Evolutionary conservation across 2,797 vertebrate species (phyloP).

Genomic region (Melanotaenia trifasciata): DNA sequence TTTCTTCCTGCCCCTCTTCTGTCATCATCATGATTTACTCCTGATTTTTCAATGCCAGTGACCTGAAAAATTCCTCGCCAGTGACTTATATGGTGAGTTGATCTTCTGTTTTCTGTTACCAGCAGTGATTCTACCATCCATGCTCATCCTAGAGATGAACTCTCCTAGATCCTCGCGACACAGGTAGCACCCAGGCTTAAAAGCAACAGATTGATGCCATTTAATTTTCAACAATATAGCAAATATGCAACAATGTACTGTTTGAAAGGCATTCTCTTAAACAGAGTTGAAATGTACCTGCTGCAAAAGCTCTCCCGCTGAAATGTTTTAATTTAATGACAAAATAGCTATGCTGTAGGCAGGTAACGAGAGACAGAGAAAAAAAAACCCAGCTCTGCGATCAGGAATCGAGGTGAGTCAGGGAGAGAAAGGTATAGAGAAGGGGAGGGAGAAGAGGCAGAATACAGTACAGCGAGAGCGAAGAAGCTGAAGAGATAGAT

Average conservation of each 20-base stretch:
- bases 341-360: conserved; percentile 52
- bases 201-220: conserved; percentile 48
- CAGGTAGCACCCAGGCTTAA: conserved; percentile 52
- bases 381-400: conserved; percentile 38
- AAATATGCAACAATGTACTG: conserved; percentile 17
- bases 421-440: conserved; percentile 56
- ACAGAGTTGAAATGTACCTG: conserved; percentile 50
- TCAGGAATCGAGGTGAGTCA: conserved; percentile 64
- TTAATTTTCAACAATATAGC: conserved; percentile 40
- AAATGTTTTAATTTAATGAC: conserved; percentile 64
- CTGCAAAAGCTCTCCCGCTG: conserved; percentile 40
- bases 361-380: conserved; percentile 20
- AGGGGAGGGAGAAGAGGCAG: conserved; percentile 27
- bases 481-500: conserved; percentile 75
- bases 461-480: conserved; percentile 55
- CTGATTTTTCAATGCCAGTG: conserved; percentile 67
- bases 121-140: conserved; percentile 27
- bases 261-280: conserved; percentile 45
- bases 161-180: conserved; percentile 41
- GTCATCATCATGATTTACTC: conserved; percentile 58
- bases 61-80: conserved; percentile 80
- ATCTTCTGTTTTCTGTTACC: conserved; percentile 45
- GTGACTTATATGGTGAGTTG: conserved; percentile 56
- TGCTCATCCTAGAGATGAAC: conserved; percentile 38
- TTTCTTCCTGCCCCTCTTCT: conserved; percentile 63